These are phyloP conservation scores for Nannoperca obscura DNA, from an alignment of 2,797 vertebrate species.

Conservation along the genomic window DNA sequence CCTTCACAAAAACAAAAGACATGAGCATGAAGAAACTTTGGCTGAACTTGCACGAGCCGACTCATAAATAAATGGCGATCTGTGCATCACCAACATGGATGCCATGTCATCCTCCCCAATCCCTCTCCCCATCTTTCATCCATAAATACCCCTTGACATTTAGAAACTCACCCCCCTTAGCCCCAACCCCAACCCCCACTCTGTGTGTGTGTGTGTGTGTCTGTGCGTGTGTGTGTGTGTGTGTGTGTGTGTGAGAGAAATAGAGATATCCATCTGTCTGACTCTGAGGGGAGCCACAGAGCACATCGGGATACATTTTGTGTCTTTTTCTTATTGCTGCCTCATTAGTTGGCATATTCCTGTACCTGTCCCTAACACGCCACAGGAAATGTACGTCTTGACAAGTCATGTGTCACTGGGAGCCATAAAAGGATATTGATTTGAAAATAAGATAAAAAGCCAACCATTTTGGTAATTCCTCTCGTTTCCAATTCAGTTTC, in stretches of 20 bases:
- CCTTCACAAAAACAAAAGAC: conserved; percentile 2
- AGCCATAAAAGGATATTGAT: conserved; percentile 17
- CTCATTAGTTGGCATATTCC: conserved; percentile 12
- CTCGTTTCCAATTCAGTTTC: conserved; percentile 8
- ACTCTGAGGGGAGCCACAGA: conserved; percentile 32
- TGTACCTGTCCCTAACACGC: conserved; percentile 15
- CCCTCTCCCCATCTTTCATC: conserved; percentile 74
- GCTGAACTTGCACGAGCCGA: conserved; percentile 8
- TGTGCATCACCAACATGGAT: conserved; percentile 36
- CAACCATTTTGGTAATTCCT: conserved; percentile 2
- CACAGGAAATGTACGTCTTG: not conserved
- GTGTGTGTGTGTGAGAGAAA: conserved; percentile 14
- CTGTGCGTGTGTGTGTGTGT: conserved; percentile 24
- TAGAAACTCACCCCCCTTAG: conserved; percentile 58
- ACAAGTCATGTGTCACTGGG: conserved; percentile 11
- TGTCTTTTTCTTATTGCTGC: conserved; percentile 25
- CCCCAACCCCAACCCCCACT: conserved; percentile 30
- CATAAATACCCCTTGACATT: conserved; percentile 85
- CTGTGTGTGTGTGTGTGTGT: conserved; percentile 26
- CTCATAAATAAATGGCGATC: conserved; percentile 14
- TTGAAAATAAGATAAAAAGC: conserved; percentile 20
- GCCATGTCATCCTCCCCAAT: conserved; percentile 37
- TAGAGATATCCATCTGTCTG: conserved; percentile 18
- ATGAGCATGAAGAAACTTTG: not conserved
- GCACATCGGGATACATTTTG: conserved; percentile 47